Base-by-base conservation (phyloP, 2,888 invertebrate species). In the Acronicta aceris region DNA sequence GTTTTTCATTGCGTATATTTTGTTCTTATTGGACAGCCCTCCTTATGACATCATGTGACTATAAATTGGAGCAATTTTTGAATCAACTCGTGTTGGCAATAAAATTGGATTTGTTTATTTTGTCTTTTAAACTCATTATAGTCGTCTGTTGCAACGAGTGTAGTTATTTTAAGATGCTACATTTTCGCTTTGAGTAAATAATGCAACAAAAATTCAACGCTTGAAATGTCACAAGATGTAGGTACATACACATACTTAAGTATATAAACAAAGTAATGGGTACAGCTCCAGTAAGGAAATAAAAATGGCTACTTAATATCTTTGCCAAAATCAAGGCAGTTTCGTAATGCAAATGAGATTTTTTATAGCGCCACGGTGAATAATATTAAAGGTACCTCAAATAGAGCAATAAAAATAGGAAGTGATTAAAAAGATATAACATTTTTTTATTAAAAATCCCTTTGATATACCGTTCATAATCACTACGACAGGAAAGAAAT, bases 341-440 rank as follows among this genome's bases (percentile, higher is more conserved):
- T 75, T 65, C 59, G 65, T 70, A 75, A 76, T 78, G 72, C 63
- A 77, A 82, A 82, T 74, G 79, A 81, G 76, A 71, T 65, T 78
- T 81, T 38, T 80, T 78, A 81, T 76, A 83, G 82, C 84, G 78
- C 72, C 78, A 84, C 85, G 81, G 86, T 82, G 83, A 82, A 83
- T 86, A 87, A 91, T 87, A 90, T 83, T 84, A 87, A 83, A 83
- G 80, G 78, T 82, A 81, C 69, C 62, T 75, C 76, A 79, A 81
- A 78, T 79, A 74, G 69, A 79, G 80, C 76, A 81, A 79, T 81
- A 88, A 89, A 91, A 76, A 87, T 85, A 83, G 91, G 91, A 93
- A 93, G 92, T 92, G 92, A 93, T 94, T 93, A 93, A 93, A 93
- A 92, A 83, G 87, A 81, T 85, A 93, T 93, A 91, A 91, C 77